phyloP scores from a whole-genome alignment of 92 coral and sea anemone species.

The Actinostola sp. region DNA sequence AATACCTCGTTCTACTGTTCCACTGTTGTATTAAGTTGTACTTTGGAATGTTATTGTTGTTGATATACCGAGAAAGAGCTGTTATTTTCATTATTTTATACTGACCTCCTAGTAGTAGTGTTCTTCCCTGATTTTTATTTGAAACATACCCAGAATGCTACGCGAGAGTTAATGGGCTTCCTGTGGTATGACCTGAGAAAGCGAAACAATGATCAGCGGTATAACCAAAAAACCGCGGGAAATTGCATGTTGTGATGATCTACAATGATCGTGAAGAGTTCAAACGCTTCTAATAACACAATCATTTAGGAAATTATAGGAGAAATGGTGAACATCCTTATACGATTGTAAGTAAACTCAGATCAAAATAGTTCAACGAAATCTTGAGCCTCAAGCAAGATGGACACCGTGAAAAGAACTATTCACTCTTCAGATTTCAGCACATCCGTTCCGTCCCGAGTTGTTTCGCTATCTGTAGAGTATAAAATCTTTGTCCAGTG shows the following conservation, averaged over 20 bases:
- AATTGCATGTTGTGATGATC: background rate
- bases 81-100: background rate
- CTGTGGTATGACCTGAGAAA: conserved; percentile 6
- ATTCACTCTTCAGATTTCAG: background rate
- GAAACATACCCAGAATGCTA: background rate
- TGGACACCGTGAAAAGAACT: background rate
- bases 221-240: conserved; percentile 17
- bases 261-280: background rate
- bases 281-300: background rate
- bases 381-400: background rate
- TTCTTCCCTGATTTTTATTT: background rate
- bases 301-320: background rate
- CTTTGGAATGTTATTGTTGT: too few species aligned
- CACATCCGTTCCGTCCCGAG: too few species aligned
- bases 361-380: background rate
- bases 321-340: conserved; percentile 46
- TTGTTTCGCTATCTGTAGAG: too few species aligned
- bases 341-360: conserved; percentile 22
- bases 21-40: too few species aligned
- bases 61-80: too few species aligned
- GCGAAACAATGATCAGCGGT: conserved; percentile 2
- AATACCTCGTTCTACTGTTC: too few species aligned
- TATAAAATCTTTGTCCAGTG: too few species aligned
- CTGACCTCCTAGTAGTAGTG: background rate
- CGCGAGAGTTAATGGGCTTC: conserved; percentile 5